A percentile compares a stretch with the other conserved stretches of the same genome.
phyloP scores from a whole-genome alignment of 2,888 invertebrate species.

The Clusia tigrina region DNA sequence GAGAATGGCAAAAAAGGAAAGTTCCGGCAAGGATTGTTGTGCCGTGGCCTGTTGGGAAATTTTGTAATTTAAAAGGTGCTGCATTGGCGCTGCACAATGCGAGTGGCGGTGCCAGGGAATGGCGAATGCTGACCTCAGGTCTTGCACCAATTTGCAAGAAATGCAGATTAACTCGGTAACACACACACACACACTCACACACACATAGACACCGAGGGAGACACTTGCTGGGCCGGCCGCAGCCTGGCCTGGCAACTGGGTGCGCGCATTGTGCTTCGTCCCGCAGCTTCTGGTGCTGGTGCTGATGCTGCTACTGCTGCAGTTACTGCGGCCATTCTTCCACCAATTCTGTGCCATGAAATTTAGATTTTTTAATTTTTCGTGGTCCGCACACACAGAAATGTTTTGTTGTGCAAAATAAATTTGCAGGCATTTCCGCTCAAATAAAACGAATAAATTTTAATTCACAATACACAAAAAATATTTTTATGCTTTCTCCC shows the following conservation, averaged over 20 bases:
- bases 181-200: not conserved
- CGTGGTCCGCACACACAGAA: not conserved
- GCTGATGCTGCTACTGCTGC: not conserved
- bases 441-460: not conserved
- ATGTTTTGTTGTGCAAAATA: slow-evolving; percentile 1
- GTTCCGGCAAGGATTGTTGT: slow-evolving; percentile 1
- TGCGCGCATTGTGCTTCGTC: not conserved
- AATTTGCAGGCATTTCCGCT: slow-evolving; percentile 1
- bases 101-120: not conserved
- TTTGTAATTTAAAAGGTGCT: slow-evolving; percentile 20
- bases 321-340: not conserved
- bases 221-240: not conserved
- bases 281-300: not conserved
- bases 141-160: slow-evolving; percentile 5
- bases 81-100: slow-evolving; percentile 22
- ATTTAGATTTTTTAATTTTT: slow-evolving; percentile 7
- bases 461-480: not conserved
- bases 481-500: not conserved
- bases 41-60: slow-evolving; percentile 11
- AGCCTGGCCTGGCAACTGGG: not conserved
- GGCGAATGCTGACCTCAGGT: slow-evolving; percentile 15
- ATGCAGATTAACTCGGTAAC: not conserved
- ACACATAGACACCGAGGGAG: not conserved
- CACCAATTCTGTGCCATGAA: not conserved
- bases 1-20: not conserved